A percentile compares a stretch with the other conserved stretches of the same genome.
These are phyloP conservation scores for Erinaceus europaeus DNA, from an alignment of 2,113 vertebrate species.

Conservation along the genomic window DNA sequence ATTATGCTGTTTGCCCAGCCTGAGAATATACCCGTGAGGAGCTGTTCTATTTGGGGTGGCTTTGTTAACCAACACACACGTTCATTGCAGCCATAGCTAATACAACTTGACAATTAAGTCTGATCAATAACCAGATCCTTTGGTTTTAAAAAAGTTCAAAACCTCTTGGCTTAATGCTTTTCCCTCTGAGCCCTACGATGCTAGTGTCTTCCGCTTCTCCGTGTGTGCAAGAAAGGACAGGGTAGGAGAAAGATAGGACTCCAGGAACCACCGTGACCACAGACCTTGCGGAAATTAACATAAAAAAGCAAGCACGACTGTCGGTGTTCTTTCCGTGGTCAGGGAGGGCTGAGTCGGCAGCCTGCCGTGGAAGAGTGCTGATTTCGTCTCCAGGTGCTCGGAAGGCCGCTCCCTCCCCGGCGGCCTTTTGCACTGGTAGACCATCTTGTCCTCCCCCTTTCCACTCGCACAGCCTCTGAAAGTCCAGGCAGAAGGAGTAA, in stretches of 20 bases:
- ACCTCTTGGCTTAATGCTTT: slow-evolving; percentile 19
- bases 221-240: not conserved
- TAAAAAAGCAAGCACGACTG: not conserved
- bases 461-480: slow-evolving; percentile 32
- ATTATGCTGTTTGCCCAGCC: no score
- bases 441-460: slow-evolving; percentile 16
- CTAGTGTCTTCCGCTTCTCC: not conserved
- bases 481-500: slow-evolving; percentile 61
- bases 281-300: not conserved
- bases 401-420: not conserved
- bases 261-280: not conserved
- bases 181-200: not conserved
- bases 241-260: not conserved
- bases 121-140: not conserved
- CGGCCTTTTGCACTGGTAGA: not conserved
- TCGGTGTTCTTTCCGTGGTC: not conserved
- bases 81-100: not conserved
- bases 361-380: no score
- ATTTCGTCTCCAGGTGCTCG: not conserved
- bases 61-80: not conserved
- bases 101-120: not conserved
- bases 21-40: not conserved
- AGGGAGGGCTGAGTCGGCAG: not conserved
- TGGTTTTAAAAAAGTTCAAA: not conserved
- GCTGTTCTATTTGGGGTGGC: not conserved